Evolutionary conservation across 2,797 vertebrate species (phyloP), one percentile per base, ranked within the genome.

Genomic region (Taeniopygia guttata): DNA sequence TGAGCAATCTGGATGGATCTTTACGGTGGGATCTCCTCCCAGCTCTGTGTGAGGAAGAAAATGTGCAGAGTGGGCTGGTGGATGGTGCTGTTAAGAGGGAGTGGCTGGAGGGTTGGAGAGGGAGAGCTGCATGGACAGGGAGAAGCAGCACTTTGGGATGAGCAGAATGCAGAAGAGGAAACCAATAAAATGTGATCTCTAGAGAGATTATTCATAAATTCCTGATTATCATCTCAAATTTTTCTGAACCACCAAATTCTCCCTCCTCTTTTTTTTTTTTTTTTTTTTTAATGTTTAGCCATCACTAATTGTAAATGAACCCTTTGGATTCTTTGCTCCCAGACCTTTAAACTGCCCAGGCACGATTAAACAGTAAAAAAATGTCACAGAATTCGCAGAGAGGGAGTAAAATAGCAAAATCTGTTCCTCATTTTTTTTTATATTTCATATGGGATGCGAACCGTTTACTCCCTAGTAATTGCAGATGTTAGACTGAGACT

Each of bases 401-500:
- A 87, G 85, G 79, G 81, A 77, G 84, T 96, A 94, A 74, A 96
- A 96, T 78, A 83, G 92, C 36, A 45, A 96, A 97, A 96, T 97
- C 94, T 96, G 95, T 96, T 96, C 93, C 86, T 97, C 91, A 96
- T 97, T 93, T 89, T 96, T 94, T 84, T 96, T 95, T 92, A 93
- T 95, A 96, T 96, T 97, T 97, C 96, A 92, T 95, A 96, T 85
- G 96, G 96, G 96, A 96, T 96, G 93, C 64, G 1, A 96, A 89
- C 90, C 90, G 83, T 96, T 96, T 96, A 87, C 93, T 96, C 95
- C 93, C 86, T 85, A 97, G 96, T 95, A 97, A 96, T 95, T 97
- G 96, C 95, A 97, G 96, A 97, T 96, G 96, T 97, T 95, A 87
- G 88, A 68, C 95, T 87, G 86, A 68, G 93, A 80, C 93, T 95